Percentiles rank a stretch among this genome's conserved stretches.
Evolutionary conservation across 2,888 invertebrate genomes (phyloP).

Genomic region (Tachina grossa): DNA sequence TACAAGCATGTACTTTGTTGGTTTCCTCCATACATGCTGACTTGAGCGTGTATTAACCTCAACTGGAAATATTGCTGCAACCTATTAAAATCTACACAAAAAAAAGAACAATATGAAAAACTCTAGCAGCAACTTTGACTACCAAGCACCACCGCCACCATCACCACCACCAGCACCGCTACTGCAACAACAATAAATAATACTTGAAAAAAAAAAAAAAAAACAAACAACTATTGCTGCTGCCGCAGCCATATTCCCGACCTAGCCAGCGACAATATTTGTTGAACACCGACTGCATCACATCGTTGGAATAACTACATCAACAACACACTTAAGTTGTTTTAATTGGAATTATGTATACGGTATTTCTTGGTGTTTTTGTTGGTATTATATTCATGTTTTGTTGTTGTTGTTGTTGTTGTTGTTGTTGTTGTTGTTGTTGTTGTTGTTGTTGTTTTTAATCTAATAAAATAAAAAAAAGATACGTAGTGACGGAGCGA

Average conservation of each 20-base stretch:
- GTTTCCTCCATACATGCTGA: conserved; percentile 67
- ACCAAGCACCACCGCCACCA: not conserved
- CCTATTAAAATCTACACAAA: conserved; percentile 13
- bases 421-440: conserved; percentile 25
- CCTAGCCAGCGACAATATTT: conserved; percentile 81
- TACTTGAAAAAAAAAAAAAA: not conserved
- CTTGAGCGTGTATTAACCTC: conserved; percentile 67
- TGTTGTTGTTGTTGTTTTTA: conserved; percentile 21
- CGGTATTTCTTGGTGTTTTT: conserved; percentile 24
- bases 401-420: conserved; percentile 34
- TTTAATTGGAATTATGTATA: conserved; percentile 22
- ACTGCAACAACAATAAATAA: not conserved
- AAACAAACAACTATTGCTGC: conserved; percentile 49
- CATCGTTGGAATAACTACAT: not conserved
- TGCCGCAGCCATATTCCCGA: conserved; percentile 75
- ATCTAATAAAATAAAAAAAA: conserved; percentile 12
- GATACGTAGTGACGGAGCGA: not conserved
- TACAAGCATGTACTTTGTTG: not conserved
- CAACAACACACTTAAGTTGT: conserved; percentile 23
- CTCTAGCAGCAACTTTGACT: conserved; percentile 17
- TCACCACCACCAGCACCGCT: not conserved
- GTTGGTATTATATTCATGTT: not conserved
- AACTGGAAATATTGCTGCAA: conserved; percentile 60
- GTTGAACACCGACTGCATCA: conserved; percentile 62
- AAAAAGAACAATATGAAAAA: conserved; percentile 12